Evolutionary conservation across 2,797 vertebrate species (phyloP), one percentile per base, ranked within the genome.

Genomic region (Peromyscus eremicus): DNA sequence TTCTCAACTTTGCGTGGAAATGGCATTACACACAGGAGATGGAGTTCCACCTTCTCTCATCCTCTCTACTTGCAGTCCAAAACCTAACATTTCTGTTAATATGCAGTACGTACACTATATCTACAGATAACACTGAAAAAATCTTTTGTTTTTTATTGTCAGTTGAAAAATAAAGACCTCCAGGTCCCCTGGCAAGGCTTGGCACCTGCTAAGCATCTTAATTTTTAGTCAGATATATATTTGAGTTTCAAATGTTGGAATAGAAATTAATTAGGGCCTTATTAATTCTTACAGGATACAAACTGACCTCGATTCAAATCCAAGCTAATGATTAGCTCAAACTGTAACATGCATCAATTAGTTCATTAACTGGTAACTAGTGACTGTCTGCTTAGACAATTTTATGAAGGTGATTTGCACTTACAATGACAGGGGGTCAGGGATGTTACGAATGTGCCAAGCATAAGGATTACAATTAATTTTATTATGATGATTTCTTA

Each of bases 311-410:
- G 25, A 71, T 77, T 96, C 0, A 62, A 91, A 27, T 92, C 96
- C 95, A 98, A 95, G 52, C 40, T 92, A 66, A 84, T 85, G 23
- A 97, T 92, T 95, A 81, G 71, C 43, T 97, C 94, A 94, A 94
- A 96, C 95, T 92, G 92, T 0, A 2, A 94, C 37, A 91, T 62
- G 92, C 43, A 81, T 7, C 37, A 64, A 57, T 81, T 75, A 91
- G 8, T 92, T 94, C 10, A 0, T 92, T 94, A 96, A 80, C 46
- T 75, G 70, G 17, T 89, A 62, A 88, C 52, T 92, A 94, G 32
- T 79, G 77, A 82, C 52, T 94, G 57, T 87, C 81, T 71, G 34
- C 93, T 0, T 84, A 76, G 75, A 91, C 34, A 34, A 92, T 97
- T 97, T 68, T 85, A 8, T 9, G 60, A 96, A 91, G 34, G 80